These are phyloP conservation scores for Trogon melanurus DNA, from an alignment of 2,113 vertebrate genomes.

Conservation along the genomic window DNA sequence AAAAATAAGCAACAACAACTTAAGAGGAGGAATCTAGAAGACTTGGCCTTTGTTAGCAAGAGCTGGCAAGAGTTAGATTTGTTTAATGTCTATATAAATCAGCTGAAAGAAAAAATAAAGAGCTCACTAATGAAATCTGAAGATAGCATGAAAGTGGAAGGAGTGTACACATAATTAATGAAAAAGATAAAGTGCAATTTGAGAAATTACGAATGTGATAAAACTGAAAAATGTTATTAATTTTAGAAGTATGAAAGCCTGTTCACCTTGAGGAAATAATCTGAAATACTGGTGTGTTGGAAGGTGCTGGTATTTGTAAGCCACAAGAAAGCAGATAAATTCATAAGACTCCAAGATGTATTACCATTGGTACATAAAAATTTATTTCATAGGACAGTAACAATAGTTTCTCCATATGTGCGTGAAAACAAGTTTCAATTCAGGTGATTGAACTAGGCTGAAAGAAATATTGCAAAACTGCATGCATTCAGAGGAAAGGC, in stretches of 20 bases:
- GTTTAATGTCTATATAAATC: conserved; percentile 19
- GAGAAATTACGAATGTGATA: neutral
- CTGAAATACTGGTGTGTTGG: neutral
- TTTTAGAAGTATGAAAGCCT: neutral
- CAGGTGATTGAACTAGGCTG: neutral
- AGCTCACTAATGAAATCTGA: conserved; percentile 1
- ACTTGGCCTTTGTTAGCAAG: neutral
- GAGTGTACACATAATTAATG: neutral
- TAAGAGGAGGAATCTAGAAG: neutral
- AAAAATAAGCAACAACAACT: neutral
- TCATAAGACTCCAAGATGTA: neutral
- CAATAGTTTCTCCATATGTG: neutral
- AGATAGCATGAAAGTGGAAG: neutral
- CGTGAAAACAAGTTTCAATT: neutral
- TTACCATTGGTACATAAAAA: neutral
- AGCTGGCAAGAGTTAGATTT: neutral
- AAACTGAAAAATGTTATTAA: neutral
- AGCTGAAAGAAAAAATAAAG: conserved; percentile 16
- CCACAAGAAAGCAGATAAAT: neutral
- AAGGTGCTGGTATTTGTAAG: neutral
- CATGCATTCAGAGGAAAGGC: neutral
- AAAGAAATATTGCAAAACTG: neutral
- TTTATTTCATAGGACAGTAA: neutral
- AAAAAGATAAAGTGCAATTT: neutral
- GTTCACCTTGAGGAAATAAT: neutral